phyloP scores from a whole-genome alignment of 2,113 vertebrate genomes.

The Turnix velox region DNA sequence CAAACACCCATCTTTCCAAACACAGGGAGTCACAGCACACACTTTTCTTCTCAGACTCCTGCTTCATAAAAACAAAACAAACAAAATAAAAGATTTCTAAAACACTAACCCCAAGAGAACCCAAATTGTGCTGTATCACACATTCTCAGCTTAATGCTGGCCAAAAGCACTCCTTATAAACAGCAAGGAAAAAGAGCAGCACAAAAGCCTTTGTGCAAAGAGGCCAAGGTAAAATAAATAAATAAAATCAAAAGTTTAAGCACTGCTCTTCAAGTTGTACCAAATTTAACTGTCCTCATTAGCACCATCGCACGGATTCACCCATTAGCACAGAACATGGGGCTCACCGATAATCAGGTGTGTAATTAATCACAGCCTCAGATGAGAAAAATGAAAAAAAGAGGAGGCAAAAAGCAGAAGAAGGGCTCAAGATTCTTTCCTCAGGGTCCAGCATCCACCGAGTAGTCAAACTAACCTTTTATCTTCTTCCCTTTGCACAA shows the following conservation, averaged over 20 bases:
- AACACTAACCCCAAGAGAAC: background rate
- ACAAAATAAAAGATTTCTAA: too few species aligned
- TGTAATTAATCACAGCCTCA: background rate
- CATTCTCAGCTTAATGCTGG: accelerated
- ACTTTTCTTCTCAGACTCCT: accelerated
- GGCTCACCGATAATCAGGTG: background rate
- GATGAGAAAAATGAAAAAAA: background rate
- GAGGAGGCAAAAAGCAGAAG: too few species aligned
- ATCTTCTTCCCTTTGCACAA: background rate
- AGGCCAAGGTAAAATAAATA: background rate
- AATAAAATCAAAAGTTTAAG: background rate
- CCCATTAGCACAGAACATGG: background rate
- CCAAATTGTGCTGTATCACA: accelerated
- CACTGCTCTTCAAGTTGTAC: too few species aligned
- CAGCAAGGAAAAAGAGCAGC: background rate
- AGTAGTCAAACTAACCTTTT: background rate
- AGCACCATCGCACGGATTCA: background rate
- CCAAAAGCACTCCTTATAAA: background rate
- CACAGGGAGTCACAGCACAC: accelerated
- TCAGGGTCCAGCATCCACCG: background rate
- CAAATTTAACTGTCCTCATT: background rate
- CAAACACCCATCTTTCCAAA: accelerated
- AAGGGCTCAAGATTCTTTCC: background rate
- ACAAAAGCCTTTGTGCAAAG: accelerated
- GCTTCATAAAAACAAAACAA: too few species aligned